These are phyloP conservation scores for Knipowitschia caucasica DNA, from an alignment of 2,797 vertebrate genomes.

Conservation along the genomic window DNA sequence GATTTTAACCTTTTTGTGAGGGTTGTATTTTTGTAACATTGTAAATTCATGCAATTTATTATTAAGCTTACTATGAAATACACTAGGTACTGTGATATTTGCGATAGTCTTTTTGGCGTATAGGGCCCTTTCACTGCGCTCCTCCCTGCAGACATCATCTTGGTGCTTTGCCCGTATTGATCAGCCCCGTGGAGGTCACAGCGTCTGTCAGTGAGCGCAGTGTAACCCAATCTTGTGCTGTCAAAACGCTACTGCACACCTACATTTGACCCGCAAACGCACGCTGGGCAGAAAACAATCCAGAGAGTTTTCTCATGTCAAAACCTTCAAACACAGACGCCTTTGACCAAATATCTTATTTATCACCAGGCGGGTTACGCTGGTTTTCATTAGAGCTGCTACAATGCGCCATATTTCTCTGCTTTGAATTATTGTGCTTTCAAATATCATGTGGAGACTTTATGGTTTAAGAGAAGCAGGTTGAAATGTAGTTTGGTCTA, in stretches of 20 bases:
- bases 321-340: constrained; percentile 25
- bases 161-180: constrained; percentile 44
- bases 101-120: background rate
- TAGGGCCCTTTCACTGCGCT: background rate
- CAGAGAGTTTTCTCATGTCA: constrained; percentile 39
- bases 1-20: no score
- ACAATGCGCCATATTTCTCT: background rate
- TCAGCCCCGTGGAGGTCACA: constrained; percentile 57
- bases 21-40: no score
- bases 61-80: no score
- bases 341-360: constrained; percentile 25
- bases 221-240: constrained; percentile 69
- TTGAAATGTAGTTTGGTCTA: background rate
- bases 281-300: constrained; percentile 56
- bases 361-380: constrained; percentile 26
- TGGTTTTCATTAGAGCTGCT: constrained; percentile 33
- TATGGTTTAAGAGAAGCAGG: constrained; percentile 1
- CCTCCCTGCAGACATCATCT: constrained; percentile 10
- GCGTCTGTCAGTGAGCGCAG: constrained; percentile 55
- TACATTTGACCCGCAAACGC: constrained; percentile 59
- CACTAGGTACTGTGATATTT: background rate
- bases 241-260: constrained; percentile 51
- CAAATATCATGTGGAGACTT: background rate
- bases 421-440: constrained; percentile 1
- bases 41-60: no score